Percentiles rank a stretch among this genome's conserved stretches.
Conservation (phyloP, 2,797 vertebrate genomes). For the Tiaroga cobitis region DNA sequence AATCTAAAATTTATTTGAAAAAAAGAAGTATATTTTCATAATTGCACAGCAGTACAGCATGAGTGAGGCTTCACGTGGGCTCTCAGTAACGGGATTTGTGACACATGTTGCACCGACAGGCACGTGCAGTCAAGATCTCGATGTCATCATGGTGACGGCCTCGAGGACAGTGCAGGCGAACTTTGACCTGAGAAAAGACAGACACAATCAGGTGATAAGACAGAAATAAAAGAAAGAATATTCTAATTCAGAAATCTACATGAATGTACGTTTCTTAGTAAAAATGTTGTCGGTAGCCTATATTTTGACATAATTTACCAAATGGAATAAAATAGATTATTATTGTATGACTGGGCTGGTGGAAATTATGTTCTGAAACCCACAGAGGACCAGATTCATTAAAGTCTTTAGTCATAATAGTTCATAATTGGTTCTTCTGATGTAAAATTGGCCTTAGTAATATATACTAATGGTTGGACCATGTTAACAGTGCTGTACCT, state of each 20-base stretch:
- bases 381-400: neutral
- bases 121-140: slow-evolving; percentile 84
- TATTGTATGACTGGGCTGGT: neutral
- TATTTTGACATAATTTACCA: neutral
- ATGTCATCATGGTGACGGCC: slow-evolving; percentile 78
- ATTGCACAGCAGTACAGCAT: slow-evolving; percentile 1
- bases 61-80: neutral
- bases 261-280: neutral
- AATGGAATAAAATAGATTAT: neutral
- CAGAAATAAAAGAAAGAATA: neutral
- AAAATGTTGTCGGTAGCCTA: neutral
- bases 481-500: slow-evolving; percentile 63
- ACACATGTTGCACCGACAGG: slow-evolving; percentile 90
- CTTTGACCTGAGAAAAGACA: slow-evolving; percentile 80
- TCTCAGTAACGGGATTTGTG: slow-evolving; percentile 85
- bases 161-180: slow-evolving; percentile 82
- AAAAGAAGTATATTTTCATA: neutral
- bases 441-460: neutral
- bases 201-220: neutral
- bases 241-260: too few species aligned
- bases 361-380: slow-evolving; percentile 3
- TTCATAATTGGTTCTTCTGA: neutral
- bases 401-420: neutral
- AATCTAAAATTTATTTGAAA: neutral
- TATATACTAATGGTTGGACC: neutral